Conservation (phyloP, 1,140 invertebrate genomes). For the Calliphora vicina region DNA sequence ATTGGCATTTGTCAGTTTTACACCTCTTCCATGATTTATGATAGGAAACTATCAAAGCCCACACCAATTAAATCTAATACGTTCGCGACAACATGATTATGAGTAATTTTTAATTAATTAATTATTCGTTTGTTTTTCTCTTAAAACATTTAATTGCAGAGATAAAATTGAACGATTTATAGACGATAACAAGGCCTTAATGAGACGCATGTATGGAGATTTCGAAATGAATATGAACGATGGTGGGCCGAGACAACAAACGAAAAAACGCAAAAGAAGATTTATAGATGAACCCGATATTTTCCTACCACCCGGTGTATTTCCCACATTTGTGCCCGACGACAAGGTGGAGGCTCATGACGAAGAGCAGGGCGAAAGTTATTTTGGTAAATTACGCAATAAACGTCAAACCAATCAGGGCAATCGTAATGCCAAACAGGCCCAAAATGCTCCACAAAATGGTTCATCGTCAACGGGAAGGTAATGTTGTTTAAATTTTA, state of each 20-base stretch:
- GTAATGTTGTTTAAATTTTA: slow-evolving; percentile 52
- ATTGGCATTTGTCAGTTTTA: no score
- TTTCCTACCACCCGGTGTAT: slow-evolving; percentile 62
- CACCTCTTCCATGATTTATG: not conserved
- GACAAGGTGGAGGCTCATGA: slow-evolving; percentile 42
- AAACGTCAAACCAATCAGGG: slow-evolving; percentile 64
- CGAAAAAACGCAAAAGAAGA: slow-evolving; percentile 65
- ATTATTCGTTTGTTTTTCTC: not conserved
- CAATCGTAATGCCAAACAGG: slow-evolving; percentile 35
- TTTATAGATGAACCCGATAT: slow-evolving; percentile 67
- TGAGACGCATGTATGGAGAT: slow-evolving; percentile 91
- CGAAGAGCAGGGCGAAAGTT: slow-evolving; percentile 64
- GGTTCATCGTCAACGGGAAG: slow-evolving; percentile 68
- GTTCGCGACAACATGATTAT: not conserved
- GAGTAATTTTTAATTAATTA: slow-evolving; percentile 1
- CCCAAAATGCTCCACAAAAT: slow-evolving; percentile 42
- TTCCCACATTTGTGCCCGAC: slow-evolving; percentile 46
- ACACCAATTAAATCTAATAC: not conserved
- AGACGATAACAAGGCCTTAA: slow-evolving; percentile 91
- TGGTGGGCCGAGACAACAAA: slow-evolving; percentile 65
- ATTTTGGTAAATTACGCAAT: slow-evolving; percentile 66
- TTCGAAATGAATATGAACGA: slow-evolving; percentile 71
- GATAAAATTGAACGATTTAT: slow-evolving; percentile 90
- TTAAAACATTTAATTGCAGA: slow-evolving; percentile 64
- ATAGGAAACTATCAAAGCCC: not conserved